phyloP scores from a whole-genome alignment of 2,113 vertebrate species.

The Siniperca knerii region DNA sequence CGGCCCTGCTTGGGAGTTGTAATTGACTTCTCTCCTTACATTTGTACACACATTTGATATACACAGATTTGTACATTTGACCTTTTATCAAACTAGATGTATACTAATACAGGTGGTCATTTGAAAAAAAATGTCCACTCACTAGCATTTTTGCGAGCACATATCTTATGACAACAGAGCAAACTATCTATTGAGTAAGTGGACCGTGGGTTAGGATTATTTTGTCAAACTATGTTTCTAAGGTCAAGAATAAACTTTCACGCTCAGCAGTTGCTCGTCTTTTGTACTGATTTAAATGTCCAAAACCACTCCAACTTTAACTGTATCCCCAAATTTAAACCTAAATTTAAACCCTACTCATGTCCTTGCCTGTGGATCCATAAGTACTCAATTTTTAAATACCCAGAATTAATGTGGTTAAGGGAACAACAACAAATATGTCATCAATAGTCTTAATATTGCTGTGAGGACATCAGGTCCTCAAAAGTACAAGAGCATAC shows the following conservation, averaged over 20 bases:
- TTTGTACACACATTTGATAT: neutral
- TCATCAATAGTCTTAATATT: slow-evolving; percentile 28
- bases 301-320: neutral
- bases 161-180: no score
- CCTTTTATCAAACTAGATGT: neutral
- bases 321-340: neutral
- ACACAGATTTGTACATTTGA: neutral
- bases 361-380: neutral
- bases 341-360: neutral
- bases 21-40: neutral
- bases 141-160: neutral
- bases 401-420: slow-evolving; percentile 7
- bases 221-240: slow-evolving; percentile 14
- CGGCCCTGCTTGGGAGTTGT: neutral
- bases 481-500: slow-evolving; percentile 39
- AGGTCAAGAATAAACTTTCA: slow-evolving; percentile 20
- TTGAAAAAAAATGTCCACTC: slow-evolving; percentile 3
- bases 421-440: slow-evolving; percentile 35
- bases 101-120: neutral
- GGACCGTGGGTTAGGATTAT: neutral
- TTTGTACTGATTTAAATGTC: neutral
- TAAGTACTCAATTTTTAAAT: slow-evolving; percentile 23
- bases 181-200: neutral
- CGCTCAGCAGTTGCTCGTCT: neutral
- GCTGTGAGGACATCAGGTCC: slow-evolving; percentile 17